Conservation (phyloP, 2,113 vertebrate genomes). For the Elephas maximus region DNA sequence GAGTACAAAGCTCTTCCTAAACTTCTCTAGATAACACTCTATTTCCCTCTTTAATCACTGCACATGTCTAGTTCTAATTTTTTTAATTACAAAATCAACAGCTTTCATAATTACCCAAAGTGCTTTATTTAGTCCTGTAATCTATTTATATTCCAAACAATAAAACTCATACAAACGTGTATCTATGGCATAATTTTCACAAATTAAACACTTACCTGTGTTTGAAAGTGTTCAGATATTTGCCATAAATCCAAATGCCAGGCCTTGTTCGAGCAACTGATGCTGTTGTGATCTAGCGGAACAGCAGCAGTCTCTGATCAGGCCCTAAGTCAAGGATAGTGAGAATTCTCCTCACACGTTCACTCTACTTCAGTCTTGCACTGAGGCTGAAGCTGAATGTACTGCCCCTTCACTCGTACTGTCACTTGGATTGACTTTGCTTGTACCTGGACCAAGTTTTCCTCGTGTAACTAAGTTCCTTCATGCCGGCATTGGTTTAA, state of each 20-base stretch:
- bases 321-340: fast-evolving
- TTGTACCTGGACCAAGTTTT: neutral
- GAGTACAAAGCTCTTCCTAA: neutral
- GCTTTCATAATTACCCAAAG: neutral
- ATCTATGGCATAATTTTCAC: neutral
- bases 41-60: neutral
- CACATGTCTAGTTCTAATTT: neutral
- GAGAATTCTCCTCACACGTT: neutral
- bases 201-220: slow-evolving; percentile 37
- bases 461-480: neutral
- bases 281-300: no score
- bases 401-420: neutral
- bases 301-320: neutral
- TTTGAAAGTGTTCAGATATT: neutral
- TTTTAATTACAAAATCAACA: neutral
- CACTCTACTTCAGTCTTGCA: neutral
- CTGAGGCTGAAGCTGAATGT: neutral
- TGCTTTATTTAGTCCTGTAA: neutral
- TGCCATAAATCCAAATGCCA: neutral
- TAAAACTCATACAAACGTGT: neutral
- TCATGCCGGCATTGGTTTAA: neutral
- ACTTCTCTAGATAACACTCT: neutral
- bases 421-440: neutral
- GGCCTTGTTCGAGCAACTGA: neutral
- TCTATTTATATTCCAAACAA: neutral